Base-by-base conservation (phyloP, 2,797 vertebrate genomes). In the Alcedo quadribrachys region DNA sequence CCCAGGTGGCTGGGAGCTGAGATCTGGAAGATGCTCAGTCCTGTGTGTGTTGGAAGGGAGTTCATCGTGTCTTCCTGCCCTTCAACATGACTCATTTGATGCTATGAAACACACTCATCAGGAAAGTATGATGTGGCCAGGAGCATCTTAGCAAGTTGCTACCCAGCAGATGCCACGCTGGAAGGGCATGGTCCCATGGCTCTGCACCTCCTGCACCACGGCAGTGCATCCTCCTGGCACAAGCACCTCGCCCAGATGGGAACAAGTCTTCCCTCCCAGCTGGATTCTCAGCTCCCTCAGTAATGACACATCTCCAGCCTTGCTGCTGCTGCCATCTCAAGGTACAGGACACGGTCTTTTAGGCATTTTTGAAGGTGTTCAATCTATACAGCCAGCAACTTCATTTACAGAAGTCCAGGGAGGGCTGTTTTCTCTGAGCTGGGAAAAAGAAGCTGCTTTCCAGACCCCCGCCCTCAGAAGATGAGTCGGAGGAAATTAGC, bases 401-500 rank as follows among this genome's bases (percentile, higher is more conserved):
- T 28, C 30, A 20, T 75, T 57, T 63, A 19, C 30, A 15, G 22
- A 73, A 62, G 57, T 15, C 68, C 51, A 15, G 2, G 24, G 32
- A 85, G 63, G 28, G 27, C 25, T 87, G 33, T 77, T 73, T 21
- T 32, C 84, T 55, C 65, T 4, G 19, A 71, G 68, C 78, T 81
- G 61, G 78, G 88, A 70, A 80, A 77, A 65, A 82, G 58, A 92
- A 92, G 84, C 79, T 78, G 88, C 48, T 89, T 66, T 69, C 88
- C 95, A 89, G 92, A 61, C 73, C 73, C 75, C 54, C 16, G 0
- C 91, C 86, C 89, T 78, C 62, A 1, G 92, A 94, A 91, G 86
- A 93, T 62, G 92, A 93, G 90, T 90, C 2, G 88, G 86, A 96
- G 94, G 94, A 96, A 96, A 96, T 92, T 55, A 94, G 61, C 79